Conservation (phyloP, 2,888 invertebrate species). For the Ferdinandea cuprea region DNA sequence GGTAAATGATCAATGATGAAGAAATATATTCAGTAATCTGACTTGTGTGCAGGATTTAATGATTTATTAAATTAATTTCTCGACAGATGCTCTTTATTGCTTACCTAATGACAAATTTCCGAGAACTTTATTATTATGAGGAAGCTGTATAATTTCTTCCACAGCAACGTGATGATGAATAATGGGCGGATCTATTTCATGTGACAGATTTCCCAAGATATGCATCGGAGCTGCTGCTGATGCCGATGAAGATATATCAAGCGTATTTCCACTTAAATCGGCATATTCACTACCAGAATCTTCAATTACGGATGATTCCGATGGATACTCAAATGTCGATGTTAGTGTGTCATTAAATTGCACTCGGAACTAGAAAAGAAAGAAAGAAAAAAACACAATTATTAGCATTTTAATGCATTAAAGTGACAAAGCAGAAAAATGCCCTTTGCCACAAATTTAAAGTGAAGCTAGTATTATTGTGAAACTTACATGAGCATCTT, state of each 20-base stretch:
- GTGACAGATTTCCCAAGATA: conserved; percentile 6
- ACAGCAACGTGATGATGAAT: conserved; percentile 80
- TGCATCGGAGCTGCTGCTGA: conserved; percentile 20
- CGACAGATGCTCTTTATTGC: conserved; percentile 63
- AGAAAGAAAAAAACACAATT: conserved; percentile 47
- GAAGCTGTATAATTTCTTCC: conserved; percentile 82
- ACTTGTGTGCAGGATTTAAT: conserved; percentile 49
- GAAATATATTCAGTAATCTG: conserved; percentile 12
- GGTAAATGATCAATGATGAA: conserved; percentile 16
- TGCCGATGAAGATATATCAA: conserved; percentile 70
- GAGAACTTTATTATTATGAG: conserved; percentile 79
- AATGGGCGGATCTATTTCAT: conserved; percentile 74
- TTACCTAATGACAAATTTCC: conserved; percentile 83
- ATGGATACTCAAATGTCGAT: conserved; percentile 96
- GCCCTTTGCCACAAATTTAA: no score
- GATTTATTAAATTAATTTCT: neutral
- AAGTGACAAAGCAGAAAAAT: no score
- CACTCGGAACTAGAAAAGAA: conserved; percentile 92
- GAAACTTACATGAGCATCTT: conserved; percentile 81
- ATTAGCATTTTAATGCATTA: no score
- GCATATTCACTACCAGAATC: conserved; percentile 83
- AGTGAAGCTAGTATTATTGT: neutral
- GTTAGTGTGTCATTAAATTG: conserved; percentile 95
- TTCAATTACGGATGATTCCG: conserved; percentile 91
- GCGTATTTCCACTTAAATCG: conserved; percentile 76